phyloP scores from a whole-genome alignment of 2,797 vertebrate species.

The Neoniphon sammara region DNA sequence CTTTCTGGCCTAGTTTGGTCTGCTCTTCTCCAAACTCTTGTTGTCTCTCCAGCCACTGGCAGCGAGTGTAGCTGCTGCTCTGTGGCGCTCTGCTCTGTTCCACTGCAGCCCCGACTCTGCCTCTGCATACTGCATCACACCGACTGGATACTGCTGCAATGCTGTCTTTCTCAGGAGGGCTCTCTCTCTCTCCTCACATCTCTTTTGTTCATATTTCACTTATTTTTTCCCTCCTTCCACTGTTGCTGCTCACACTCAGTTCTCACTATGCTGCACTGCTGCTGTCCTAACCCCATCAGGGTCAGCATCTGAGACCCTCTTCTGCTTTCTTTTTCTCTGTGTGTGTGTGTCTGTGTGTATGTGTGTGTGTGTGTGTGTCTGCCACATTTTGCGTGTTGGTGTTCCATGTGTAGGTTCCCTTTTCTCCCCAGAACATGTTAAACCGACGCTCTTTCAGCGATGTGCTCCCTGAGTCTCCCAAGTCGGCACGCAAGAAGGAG shows the following conservation, averaged over 20 bases:
- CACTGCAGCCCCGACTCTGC: conserved; percentile 68
- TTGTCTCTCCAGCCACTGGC: conserved; percentile 47
- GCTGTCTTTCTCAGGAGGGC: conserved; percentile 73
- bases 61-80: conserved; percentile 46
- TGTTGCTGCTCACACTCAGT: conserved; percentile 45
- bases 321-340: conserved; percentile 61
- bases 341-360: conserved; percentile 33
- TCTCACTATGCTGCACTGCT: conserved; percentile 49
- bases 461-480: conserved; percentile 96
- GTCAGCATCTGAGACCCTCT: conserved; percentile 72
- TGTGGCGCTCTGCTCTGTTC: conserved; percentile 57
- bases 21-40: conserved; percentile 17
- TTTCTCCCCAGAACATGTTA: conserved; percentile 95
- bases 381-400: conserved; percentile 45
- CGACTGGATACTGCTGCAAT: conserved; percentile 71
- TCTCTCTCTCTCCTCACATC: conserved; percentile 50
- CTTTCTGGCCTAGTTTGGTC: conserved; percentile 1
- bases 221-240: conserved; percentile 24
- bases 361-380: conserved; percentile 30
- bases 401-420: conserved; percentile 83
- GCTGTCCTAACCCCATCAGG: conserved; percentile 60
- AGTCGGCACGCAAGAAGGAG: conserved; percentile 95
- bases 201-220: conserved; percentile 45
- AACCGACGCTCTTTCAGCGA: conserved; percentile 98
- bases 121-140: conserved; percentile 73